These are phyloP conservation scores for Argyra leucocephala DNA, from an alignment of 2,888 invertebrate genomes.

Conservation along the genomic window DNA sequence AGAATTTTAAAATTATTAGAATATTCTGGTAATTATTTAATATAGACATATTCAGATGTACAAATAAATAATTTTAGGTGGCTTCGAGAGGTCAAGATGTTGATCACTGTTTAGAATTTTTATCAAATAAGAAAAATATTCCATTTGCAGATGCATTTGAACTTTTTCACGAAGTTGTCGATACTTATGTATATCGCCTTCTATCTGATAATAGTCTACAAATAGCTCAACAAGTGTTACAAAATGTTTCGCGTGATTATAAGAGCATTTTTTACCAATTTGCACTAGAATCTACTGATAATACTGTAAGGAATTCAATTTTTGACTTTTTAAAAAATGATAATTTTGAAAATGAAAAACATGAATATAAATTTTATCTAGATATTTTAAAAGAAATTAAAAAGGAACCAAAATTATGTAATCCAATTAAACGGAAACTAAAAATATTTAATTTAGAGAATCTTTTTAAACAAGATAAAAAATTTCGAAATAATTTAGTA, in stretches of 20 bases:
- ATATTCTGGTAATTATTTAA: too few relatives aligned
- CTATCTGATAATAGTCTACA: constrained; percentile 37
- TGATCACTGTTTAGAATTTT: constrained; percentile 36
- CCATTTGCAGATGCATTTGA: constrained; percentile 29
- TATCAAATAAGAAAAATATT: constrained; percentile 30
- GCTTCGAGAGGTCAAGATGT: constrained; percentile 43
- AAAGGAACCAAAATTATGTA: constrained; percentile 23
- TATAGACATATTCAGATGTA: constrained; percentile 16
- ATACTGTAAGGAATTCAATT: constrained; percentile 54
- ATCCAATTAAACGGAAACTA: constrained; percentile 24
- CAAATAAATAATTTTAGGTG: constrained; percentile 24
- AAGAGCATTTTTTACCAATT: constrained; percentile 42
- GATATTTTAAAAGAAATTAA: constrained; percentile 32
- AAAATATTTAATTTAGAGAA: constrained; percentile 35
- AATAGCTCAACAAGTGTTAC: constrained; percentile 36
- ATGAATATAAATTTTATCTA: constrained; percentile 35
- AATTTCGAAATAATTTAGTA: constrained; percentile 32
- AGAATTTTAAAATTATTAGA: not conserved
- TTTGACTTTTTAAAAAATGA: constrained; percentile 54
- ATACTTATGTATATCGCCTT: constrained; percentile 37
- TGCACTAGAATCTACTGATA: constrained; percentile 50
- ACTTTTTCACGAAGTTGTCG: constrained; percentile 38
- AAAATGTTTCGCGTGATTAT: constrained; percentile 36
- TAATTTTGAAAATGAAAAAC: constrained; percentile 30
- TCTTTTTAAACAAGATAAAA: constrained; percentile 35